A percentile compares a stretch with the other conserved stretches of the same genome.
These are phyloP conservation scores for Holothuria scabra DNA, from an alignment of 53 echinoderm and acorn worm genomes.

Conservation along the genomic window DNA sequence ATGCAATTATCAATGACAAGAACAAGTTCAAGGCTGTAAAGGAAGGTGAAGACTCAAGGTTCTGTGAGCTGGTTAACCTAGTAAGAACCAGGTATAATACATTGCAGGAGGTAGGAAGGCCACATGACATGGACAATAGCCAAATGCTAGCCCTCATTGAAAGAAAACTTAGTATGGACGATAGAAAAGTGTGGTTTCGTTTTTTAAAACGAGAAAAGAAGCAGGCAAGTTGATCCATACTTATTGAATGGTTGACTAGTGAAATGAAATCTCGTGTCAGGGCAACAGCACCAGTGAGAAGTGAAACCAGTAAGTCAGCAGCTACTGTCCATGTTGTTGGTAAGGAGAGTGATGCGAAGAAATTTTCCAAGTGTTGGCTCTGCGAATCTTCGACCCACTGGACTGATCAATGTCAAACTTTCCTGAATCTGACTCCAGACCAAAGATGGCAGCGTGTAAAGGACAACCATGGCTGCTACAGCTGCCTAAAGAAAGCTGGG, in stretches of 20 bases:
- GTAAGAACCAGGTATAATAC: constrained; percentile 52
- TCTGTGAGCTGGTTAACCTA: constrained; percentile 49
- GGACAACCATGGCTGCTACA: constrained; percentile 64
- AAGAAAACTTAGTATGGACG: constrained; percentile 43
- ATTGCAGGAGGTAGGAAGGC: constrained; percentile 48
- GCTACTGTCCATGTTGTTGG: neutral
- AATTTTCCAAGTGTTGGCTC: constrained; percentile 57
- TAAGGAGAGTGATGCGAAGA: neutral
- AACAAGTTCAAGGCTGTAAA: constrained; percentile 51
- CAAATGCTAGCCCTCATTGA: constrained; percentile 65
- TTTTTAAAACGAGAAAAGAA: neutral
- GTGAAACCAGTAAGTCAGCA: neutral
- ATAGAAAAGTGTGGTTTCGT: constrained; percentile 28
- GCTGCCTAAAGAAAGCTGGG: constrained; percentile 73
- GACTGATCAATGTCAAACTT: constrained; percentile 62
- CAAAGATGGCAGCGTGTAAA: constrained; percentile 46
- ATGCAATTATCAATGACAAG: constrained; percentile 60
- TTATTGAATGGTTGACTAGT: constrained; percentile 46
- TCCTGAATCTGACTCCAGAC: constrained; percentile 9
- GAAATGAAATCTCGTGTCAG: constrained; percentile 69
- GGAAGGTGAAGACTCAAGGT: constrained; percentile 51
- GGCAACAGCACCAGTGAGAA: too few relatives aligned
- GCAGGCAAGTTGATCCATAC: too few relatives aligned
- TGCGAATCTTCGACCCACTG: constrained; percentile 56
- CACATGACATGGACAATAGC: constrained; percentile 66